Evolutionary conservation across 2,888 invertebrate genomes (phyloP).

Genomic region (Bugulina stolonifera): DNA sequence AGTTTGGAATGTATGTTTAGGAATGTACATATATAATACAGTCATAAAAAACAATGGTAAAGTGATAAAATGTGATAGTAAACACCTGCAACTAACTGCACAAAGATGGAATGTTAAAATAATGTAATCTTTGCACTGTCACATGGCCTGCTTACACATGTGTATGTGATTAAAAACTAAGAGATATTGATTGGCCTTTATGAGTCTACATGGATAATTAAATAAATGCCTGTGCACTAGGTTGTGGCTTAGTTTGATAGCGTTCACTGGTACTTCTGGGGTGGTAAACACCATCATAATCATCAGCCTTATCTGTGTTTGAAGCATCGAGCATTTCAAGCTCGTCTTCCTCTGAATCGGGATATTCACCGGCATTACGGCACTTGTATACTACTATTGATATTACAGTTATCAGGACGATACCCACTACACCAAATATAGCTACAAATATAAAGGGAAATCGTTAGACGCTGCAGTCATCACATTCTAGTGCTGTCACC

Average conservation of each 20-base stretch:
- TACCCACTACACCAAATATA: slow-evolving; percentile 12
- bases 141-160: too few relatives aligned
- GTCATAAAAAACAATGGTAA: neutral
- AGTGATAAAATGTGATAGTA: too few relatives aligned
- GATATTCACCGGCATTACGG: slow-evolving; percentile 2
- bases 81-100: too few relatives aligned
- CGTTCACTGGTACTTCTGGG: slow-evolving; percentile 7
- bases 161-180: too few relatives aligned
- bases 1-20: neutral
- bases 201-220: neutral
- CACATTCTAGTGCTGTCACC: too few relatives aligned
- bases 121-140: too few relatives aligned
- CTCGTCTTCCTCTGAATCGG: neutral
- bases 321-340: slow-evolving; percentile 6
- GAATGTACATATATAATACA: neutral
- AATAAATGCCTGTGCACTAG: slow-evolving; percentile 8
- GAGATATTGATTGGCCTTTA: too few relatives aligned
- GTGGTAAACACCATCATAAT: slow-evolving; percentile 2
- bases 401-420: slow-evolving; percentile 8
- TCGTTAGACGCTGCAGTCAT: too few relatives aligned
- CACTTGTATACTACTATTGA: slow-evolving; percentile 20
- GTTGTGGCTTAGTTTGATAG: slow-evolving; percentile 7
- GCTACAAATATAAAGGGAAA: neutral
- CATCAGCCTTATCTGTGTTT: neutral
- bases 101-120: neutral